Base-by-base conservation (phyloP, 1,140 invertebrate species). In the Pachypsylla venusta region DNA sequence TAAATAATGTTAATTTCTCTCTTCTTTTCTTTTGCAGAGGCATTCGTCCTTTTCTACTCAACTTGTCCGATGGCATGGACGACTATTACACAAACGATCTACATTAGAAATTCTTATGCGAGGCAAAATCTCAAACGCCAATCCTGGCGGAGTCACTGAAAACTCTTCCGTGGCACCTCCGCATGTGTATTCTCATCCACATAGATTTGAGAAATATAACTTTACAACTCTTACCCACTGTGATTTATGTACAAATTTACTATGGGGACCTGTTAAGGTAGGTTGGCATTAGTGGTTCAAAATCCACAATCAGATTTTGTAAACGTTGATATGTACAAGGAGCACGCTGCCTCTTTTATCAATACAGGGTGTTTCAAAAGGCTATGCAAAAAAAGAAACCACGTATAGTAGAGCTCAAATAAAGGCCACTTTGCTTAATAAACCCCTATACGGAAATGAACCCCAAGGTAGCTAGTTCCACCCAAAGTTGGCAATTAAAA, bases 241-340 rank as follows among this genome's bases (percentile, higher is more conserved):
- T 73, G 90, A 93, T 73, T 81, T 85, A 66, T 96, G 93, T 74
- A 81, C 81, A 2, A 87, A 87, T 69, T 76, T 95, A 24, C 75
- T 97, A 25, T 95, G 92, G 90, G 91, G 89, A 5, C 86, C 92
- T n/a, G 87, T 93, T n/a, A 87, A 87, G 73, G 81, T 79, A 68
- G 60, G 53, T 64, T 53, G n/a, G n/a, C n/a, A n/a, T n/a, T n/a
- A n/a, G n/a, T n/a, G n/a, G n/a, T n/a, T n/a, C n/a, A n/a, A n/a
- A n/a, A n/a, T n/a, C n/a, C n/a, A n/a, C n/a, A n/a, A n/a, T n/a
- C n/a, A n/a, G n/a, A n/a, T n/a, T n/a, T n/a, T n/a, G n/a, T n/a
- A n/a, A n/a, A n/a, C n/a, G n/a, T n/a, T n/a, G n/a, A n/a, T n/a
- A n/a, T n/a, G n/a, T n/a, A n/a, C n/a, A n/a, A n/a, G n/a, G n/a